A percentile compares a stretch with the other conserved stretches of the same genome.
Conservation (phyloP, 2,113 vertebrate genomes). For the Nematolebias whitei region DNA sequence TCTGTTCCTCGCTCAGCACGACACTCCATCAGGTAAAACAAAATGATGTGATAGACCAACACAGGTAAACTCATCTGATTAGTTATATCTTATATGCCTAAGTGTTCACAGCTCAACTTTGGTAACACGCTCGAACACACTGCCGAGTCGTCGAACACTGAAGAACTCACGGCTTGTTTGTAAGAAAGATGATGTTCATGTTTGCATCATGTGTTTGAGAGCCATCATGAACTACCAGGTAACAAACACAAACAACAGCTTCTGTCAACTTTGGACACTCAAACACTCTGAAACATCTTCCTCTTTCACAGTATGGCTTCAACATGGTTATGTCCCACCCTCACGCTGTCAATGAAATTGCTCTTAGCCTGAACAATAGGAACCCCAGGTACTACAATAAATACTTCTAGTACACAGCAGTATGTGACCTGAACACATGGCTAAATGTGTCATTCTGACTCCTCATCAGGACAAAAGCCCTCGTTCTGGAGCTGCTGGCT, state of each 20-base stretch:
- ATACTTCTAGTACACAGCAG: not conserved
- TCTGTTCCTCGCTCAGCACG: conserved; percentile 85
- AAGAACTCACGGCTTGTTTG: conserved; percentile 95
- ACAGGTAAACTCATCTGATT: too few relatives aligned
- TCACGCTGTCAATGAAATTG: conserved; percentile 96
- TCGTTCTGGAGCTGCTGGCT: conserved; percentile 92
- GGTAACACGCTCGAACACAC: conserved; percentile 88
- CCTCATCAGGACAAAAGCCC: conserved; percentile 89
- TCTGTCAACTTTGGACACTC: not conserved
- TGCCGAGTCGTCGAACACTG: conserved; percentile 92
- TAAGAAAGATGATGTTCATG: conserved; percentile 96
- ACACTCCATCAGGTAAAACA: conserved; percentile 82
- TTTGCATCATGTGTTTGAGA: conserved; percentile 96
- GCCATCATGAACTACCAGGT: conserved; percentile 99
- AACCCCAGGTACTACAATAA: conserved; percentile 88
- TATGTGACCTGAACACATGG: not conserved
- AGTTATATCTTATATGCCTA: not conserved
- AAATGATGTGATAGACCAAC: not conserved
- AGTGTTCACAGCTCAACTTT: conserved; percentile 58
- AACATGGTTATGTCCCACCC: conserved; percentile 99
- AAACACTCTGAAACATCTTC: not conserved
- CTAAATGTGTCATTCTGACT: not conserved
- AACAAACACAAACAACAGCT: not conserved
- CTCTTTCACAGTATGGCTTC: conserved; percentile 89
- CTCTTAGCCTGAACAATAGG: conserved; percentile 96